Conservation (phyloP, 2,797 vertebrate species). For the Takifugu ocellatus region DNA sequence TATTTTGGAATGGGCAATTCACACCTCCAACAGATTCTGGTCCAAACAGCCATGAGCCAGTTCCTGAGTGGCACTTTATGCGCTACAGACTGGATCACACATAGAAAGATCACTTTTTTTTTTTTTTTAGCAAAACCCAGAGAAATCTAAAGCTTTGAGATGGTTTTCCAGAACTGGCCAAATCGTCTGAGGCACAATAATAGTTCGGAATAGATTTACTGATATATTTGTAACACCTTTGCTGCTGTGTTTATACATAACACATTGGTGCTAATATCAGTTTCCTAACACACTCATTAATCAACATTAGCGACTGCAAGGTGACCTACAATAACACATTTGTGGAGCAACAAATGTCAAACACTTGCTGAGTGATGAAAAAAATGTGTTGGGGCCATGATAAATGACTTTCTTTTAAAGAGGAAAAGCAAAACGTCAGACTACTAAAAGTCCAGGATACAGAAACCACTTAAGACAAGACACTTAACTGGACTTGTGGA, state of each 20-base stretch:
- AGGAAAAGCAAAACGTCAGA: too few relatives aligned
- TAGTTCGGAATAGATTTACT: neutral
- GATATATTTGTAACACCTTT: too few relatives aligned
- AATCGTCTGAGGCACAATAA: neutral
- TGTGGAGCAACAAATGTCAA: too few relatives aligned
- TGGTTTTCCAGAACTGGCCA: slow-evolving; percentile 21
- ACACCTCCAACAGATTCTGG: slow-evolving; percentile 51
- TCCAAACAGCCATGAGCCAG: slow-evolving; percentile 49
- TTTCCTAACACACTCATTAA: neutral
- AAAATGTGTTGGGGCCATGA: too few relatives aligned
- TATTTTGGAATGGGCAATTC: slow-evolving; percentile 62
- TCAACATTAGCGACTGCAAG: too few relatives aligned
- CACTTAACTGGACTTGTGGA: slow-evolving; percentile 8
- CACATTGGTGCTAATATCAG: neutral
- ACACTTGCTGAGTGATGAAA: too few relatives aligned
- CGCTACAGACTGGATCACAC: slow-evolving; percentile 27
- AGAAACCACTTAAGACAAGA: neutral
- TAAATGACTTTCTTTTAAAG: too few relatives aligned
- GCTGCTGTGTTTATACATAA: too few relatives aligned
- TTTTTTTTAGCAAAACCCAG: slow-evolving; percentile 32
- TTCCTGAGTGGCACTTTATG: slow-evolving; percentile 27
- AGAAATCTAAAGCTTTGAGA: slow-evolving; percentile 28
- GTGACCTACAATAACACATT: too few relatives aligned
- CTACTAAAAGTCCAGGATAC: slow-evolving; percentile 1
- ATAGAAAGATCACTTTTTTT: slow-evolving; percentile 21